phyloP scores from a whole-genome alignment of 2,797 vertebrate genomes.

The Pseudochirops cupreus region DNA sequence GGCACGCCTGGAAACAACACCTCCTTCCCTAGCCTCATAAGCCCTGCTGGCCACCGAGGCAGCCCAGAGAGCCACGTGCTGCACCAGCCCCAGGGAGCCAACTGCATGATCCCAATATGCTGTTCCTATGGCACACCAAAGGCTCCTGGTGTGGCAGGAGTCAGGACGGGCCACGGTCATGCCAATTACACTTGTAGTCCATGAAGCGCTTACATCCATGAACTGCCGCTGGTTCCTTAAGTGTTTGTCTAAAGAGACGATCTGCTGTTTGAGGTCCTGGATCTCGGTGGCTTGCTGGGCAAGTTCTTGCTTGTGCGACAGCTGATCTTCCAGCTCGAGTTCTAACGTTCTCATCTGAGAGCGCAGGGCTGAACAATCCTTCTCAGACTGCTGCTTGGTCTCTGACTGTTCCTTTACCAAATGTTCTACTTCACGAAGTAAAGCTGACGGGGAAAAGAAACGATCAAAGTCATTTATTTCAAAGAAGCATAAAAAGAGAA shows the following conservation, averaged over 20 bases:
- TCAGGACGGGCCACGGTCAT: neutral
- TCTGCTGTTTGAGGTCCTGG: slow-evolving; percentile 90
- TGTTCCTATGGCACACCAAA: no score
- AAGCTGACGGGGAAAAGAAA: slow-evolving; percentile 82
- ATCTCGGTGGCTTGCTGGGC: slow-evolving; percentile 87
- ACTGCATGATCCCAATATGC: no score
- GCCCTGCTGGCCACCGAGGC: neutral
- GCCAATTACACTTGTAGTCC: neutral
- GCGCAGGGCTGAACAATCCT: slow-evolving; percentile 89
- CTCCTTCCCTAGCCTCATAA: neutral
- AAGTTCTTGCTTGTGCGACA: slow-evolving; percentile 87
- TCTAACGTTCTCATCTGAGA: slow-evolving; percentile 91
- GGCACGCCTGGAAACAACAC: no score
- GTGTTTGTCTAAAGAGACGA: slow-evolving; percentile 95
- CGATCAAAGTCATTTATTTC: neutral
- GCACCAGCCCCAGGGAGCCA: no score
- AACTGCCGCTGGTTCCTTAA: slow-evolving; percentile 95
- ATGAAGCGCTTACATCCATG: slow-evolving; percentile 90
- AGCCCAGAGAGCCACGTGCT: no score
- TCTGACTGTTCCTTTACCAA: slow-evolving; percentile 91
- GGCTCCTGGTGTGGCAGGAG: no score
- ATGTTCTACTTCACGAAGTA: slow-evolving; percentile 91
- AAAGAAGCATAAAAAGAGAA: neutral
- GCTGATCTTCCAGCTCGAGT: slow-evolving; percentile 93
- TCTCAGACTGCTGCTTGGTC: slow-evolving; percentile 93